Conservation (phyloP, 30 jellyfish, hydroid and myxozoan genomes). For the Nemopilema nomurai region DNA sequence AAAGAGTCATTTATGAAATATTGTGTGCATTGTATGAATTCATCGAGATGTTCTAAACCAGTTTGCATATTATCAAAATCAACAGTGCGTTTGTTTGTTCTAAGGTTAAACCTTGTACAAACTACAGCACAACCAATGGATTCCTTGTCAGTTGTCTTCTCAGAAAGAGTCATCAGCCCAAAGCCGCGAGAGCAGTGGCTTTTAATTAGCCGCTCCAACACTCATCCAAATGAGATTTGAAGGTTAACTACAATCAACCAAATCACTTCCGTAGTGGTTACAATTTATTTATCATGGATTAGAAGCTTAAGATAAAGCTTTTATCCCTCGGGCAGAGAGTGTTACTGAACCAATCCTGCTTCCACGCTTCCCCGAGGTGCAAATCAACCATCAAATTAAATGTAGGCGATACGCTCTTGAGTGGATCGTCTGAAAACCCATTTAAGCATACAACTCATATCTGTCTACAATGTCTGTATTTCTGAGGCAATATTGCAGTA, state of each 20-base stretch:
- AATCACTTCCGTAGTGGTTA: conserved; percentile 50
- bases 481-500: too few relatives aligned
- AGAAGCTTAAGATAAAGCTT: conserved; percentile 10
- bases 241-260: conserved; percentile 12
- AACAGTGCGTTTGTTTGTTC: background rate
- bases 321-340: conserved; percentile 26
- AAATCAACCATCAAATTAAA: background rate
- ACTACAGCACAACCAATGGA: too few relatives aligned
- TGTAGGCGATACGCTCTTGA: background rate
- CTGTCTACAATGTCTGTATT: too few relatives aligned
- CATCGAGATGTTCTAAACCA: background rate
- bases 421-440: too few relatives aligned
- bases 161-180: background rate
- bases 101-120: background rate
- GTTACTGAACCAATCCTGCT: background rate
- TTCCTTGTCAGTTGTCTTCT: background rate
- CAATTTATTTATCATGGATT: conserved; percentile 22
- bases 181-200: background rate
- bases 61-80: background rate
- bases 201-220: background rate
- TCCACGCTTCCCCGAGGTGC: background rate
- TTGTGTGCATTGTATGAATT: background rate
- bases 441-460: too few relatives aligned
- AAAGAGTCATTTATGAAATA: too few relatives aligned
- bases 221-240: background rate